Evolutionary conservation across 2,888 invertebrate species (phyloP), one percentile per base, ranked within the genome.

Genomic region (Amblyteles armatorius): DNA sequence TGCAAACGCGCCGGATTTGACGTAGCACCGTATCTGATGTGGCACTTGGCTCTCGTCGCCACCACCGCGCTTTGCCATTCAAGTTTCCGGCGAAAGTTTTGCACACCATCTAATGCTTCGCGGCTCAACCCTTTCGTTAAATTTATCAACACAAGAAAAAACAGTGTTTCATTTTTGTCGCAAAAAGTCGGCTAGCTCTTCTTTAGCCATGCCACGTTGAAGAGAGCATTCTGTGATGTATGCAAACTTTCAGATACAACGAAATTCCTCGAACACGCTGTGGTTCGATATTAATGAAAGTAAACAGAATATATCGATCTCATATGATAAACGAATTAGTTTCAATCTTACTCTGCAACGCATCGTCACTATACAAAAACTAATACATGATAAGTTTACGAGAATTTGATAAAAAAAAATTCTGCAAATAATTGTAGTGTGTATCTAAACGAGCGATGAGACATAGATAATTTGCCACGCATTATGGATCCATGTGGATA

Each of bases 1-100:
- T 6, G 69, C n/a, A 72, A 63, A 79, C 74, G 74, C 79, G 79
- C 68, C 69, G 79, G 79, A 79, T 36, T 44, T 79, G 60, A 60
- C 74, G 79, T 11, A 63, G 33, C 60, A n/a, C 6, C 11, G 9
- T 26, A 19, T 50, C 63, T 36, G 76, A 81, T 74, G 81, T 81
- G 77, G 77, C 77, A 76, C 22, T 36, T 26, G 33, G 33, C n/a
- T 63, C n/a, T 52, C 6, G 16, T 63, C 16, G 26, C 33, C 16
- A 33, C 33, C 60, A 6, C 60, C 33, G 29, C 60, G 60, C 33
- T 26, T 22, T n/a, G 6, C 33, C n/a, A 26, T 63, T 63, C 33
- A 63, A 57, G 57, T 57, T 4, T 26, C 57, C 57, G 13, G 22
- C 22, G 26, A 57, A 26, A 26, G 1, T 26, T 57, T 13, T 2